Evolutionary conservation across 2,113 vertebrate species (phyloP).

Genomic region (Psophia crepitans): DNA sequence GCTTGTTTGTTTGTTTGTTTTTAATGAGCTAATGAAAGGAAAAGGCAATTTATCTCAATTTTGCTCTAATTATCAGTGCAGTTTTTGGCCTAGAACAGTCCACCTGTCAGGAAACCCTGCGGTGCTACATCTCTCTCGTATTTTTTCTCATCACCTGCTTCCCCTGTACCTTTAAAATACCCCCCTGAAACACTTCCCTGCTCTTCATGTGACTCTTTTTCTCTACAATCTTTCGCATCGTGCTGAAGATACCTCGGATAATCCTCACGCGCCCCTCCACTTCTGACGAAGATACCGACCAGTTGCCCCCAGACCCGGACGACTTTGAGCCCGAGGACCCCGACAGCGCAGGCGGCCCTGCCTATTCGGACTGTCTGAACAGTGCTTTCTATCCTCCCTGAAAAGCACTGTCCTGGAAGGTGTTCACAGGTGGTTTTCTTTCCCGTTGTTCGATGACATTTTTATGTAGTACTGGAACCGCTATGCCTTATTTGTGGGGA

Average conservation of each 20-base stretch:
- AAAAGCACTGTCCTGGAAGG: constrained; percentile 15
- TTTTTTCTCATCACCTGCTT: not conserved
- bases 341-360: not conserved
- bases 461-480: constrained; percentile 15
- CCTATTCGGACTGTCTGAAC: constrained; percentile 62
- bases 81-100: not conserved
- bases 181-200: not conserved
- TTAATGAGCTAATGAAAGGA: not conserved
- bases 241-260: constrained; percentile 81
- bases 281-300: constrained; percentile 82
- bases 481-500: constrained; percentile 23
- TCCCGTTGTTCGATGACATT: not conserved
- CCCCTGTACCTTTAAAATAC: not conserved
- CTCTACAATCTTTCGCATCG: not conserved
- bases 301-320: constrained; percentile 65
- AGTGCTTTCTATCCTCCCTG: constrained; percentile 74
- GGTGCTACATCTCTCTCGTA: not conserved
- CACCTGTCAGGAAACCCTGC: not conserved
- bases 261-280: constrained; percentile 85
- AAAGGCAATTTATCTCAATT: not conserved
- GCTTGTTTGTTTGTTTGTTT: not conserved
- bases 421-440: not conserved
- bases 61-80: not conserved
- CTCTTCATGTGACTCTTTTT: not conserved
- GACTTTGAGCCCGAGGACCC: constrained; percentile 52